Evolutionary conservation across 2,113 vertebrate species (phyloP), one percentile per base, ranked within the genome.

Genomic region (Xenotilapia longispinis): DNA sequence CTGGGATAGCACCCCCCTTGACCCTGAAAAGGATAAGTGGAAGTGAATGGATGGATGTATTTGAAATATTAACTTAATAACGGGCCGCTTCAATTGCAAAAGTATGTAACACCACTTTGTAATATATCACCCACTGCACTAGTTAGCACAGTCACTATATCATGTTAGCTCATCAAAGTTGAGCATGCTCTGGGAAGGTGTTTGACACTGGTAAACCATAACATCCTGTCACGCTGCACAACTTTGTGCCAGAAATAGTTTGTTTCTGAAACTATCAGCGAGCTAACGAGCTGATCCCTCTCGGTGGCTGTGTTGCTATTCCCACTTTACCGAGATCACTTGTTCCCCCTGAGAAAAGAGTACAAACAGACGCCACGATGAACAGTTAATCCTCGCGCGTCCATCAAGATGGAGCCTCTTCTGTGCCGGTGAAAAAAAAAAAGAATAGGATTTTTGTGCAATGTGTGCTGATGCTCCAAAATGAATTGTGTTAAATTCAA

Each of bases 381-480:
- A 86, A 60, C 19, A 55, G 80, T 65, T 89, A 83, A 85, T 93
- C 89, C 84, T 91, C 75, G 54, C 42, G 57, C 26, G 65, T 42
- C 73, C 83, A 85, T 92, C 85, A 87, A 80, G 84, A 90, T 45
- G 68, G 33, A 85, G 68, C 42, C 89, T 90, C 86, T 92, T 84
- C 85, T 87, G 83, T 82, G 65, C 53, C n/a, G 84, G 31, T 85
- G 55, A 87, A 91, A 88, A 70, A 70, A 70, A 92, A 68, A 89
- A 88, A 89, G 91, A 92, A 92, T 86, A 10, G 81, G 91, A 94
- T 93, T 84, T 49, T 51, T 93, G 84, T 45, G 53, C 80, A 58
- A 55, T 75, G 83, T 33, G 84, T 91, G 89, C 53, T 91, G 80
- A 82, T 85, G 83, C 68, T 84, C 60, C 85, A 81, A 68, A 80